phyloP scores from a whole-genome alignment of 2,797 vertebrate species.

The Rhinophrynus dorsalis region DNA sequence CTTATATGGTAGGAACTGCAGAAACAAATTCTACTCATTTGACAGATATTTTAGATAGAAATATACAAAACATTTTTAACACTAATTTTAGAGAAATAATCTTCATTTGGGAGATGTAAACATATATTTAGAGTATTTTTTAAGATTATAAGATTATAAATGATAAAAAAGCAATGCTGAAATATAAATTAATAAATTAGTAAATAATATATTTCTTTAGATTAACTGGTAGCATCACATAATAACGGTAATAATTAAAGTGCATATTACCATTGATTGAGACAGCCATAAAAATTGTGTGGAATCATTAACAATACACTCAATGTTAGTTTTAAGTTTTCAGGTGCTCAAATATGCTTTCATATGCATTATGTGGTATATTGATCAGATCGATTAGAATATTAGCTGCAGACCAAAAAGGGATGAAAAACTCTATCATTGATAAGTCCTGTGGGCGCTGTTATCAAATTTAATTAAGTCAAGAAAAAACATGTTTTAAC shows the following conservation, averaged over 20 bases:
- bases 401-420: conserved; percentile 29
- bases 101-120: background rate
- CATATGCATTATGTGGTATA: conserved; percentile 41
- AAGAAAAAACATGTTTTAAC: no score
- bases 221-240: background rate
- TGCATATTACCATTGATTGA: conserved; percentile 33
- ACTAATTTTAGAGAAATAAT: background rate
- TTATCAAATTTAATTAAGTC: conserved; percentile 17
- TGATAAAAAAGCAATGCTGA: background rate
- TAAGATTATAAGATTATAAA: no score
- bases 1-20: no score
- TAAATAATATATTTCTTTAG: background rate
- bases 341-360: conserved; percentile 20
- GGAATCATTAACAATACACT: conserved; percentile 11
- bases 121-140: no score
- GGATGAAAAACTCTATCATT: conserved; percentile 10
- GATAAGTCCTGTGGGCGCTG: conserved; percentile 25
- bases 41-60: no score
- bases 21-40: no score
- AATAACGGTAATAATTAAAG: background rate
- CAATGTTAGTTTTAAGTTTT: background rate
- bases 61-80: no score
- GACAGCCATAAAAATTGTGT: conserved; percentile 11
- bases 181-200: background rate
- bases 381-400: conserved; percentile 39